Evolutionary conservation across 2,888 invertebrate species (phyloP).

Genomic region (Drosophila austrosaltans): DNA sequence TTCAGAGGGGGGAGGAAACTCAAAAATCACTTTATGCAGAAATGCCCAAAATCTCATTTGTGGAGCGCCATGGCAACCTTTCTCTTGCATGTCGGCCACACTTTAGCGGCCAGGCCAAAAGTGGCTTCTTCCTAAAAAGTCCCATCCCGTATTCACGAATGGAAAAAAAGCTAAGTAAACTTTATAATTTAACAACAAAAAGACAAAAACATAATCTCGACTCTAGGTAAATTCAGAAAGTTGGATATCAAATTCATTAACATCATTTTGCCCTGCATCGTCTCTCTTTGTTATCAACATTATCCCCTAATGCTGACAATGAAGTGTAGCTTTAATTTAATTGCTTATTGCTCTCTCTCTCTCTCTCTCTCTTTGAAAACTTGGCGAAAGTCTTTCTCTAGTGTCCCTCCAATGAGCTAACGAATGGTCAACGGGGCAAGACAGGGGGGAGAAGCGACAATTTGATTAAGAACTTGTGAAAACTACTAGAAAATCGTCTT

Average conservation of each 20-base stretch:
- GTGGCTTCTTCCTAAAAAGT: constrained; percentile 47
- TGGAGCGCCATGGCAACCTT: constrained; percentile 24
- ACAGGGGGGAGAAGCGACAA: not conserved
- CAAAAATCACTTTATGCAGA: constrained; percentile 56
- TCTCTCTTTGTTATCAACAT: constrained; percentile 16
- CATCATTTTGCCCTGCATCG: constrained; percentile 33
- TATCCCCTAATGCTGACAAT: constrained; percentile 10
- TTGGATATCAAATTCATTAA: constrained; percentile 68
- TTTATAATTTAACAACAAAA: constrained; percentile 42
- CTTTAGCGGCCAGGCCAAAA: constrained; percentile 33
- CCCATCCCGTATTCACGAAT: constrained; percentile 28
- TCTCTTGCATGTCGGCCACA: constrained; percentile 16
- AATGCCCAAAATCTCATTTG: constrained; percentile 36
- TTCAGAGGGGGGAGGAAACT: constrained; percentile 39
- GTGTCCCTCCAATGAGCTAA: not conserved
- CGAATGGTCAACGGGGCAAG: not conserved
- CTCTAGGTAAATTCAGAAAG: constrained; percentile 55
- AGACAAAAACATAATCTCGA: constrained; percentile 49
- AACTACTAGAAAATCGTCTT: constrained; percentile 1
- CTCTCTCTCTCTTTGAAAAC: not conserved
- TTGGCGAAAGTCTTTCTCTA: not conserved
- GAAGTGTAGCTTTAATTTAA: constrained; percentile 59
- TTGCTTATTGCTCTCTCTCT: constrained; percentile 51
- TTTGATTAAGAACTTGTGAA: constrained; percentile 2
- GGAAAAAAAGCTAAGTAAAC: constrained; percentile 32